Base-by-base conservation (phyloP, 2,797 vertebrate species). In the Chrysocyon brachyurus region DNA sequence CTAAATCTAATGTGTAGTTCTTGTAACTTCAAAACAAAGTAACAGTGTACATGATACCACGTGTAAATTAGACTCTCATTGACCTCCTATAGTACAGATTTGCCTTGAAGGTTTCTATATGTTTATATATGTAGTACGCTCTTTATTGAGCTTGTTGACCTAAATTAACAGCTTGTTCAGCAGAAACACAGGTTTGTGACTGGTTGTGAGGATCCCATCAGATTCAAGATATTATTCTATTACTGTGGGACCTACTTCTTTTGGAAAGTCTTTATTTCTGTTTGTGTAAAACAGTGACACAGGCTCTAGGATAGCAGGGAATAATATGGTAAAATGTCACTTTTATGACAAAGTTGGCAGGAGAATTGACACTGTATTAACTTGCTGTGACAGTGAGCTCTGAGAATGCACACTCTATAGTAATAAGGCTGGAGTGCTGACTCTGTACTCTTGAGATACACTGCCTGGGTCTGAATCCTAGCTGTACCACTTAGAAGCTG, bases 201-300 rank as follows among this genome's bases (percentile, higher is more conserved):
- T 77, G 72, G 5, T 31, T 95, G 12, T 82, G 28, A 66, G 72
- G 61, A 22, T 33, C 31, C 22, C 52, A 28, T 92, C 52, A 82
- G 17, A 87, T 61, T 92, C 22, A 78, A 77, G 61, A 87, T 49
- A 78, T 11, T 14, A 11, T 57, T 84, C 16, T 49, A 96, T 96
- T 85, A 73, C 14, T 90, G 19, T 66, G 26, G 12, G 24, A 94
- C 10, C 31, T 88, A 72, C 16, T 24, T 68, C 89, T 91, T 73
- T 56, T 28, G 21, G 14, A 72, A 94, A 91, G 59, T 7, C 4
- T 90, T 93, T 88, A 36, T 92, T 95, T 95, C 87, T 94, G 26
- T 64, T 91, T 73, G 33, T 4, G 2, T 91, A 81, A 87, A 87
- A 75, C 12, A 57, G 26, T 89, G 10, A 56, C 33, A n/a, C 40